Evolutionary conservation across 37 sponge, comb jelly and placozoan genomes (phyloP).

Genomic region (Bolinopsis microptera): DNA sequence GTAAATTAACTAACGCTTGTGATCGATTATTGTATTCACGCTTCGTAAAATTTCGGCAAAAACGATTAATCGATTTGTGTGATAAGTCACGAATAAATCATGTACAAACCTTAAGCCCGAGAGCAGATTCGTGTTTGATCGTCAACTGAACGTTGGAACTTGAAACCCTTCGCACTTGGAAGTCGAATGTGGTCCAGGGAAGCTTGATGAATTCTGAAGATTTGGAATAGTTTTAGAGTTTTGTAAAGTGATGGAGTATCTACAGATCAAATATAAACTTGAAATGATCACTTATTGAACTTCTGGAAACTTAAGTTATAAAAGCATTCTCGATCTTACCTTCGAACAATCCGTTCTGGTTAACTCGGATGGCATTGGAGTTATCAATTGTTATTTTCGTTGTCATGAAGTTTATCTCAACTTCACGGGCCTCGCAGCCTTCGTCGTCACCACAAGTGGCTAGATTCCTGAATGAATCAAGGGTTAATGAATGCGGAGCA

Average conservation of each 20-base stretch:
- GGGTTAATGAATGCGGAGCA: no score
- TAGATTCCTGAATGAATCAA: not conserved
- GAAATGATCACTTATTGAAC: not conserved
- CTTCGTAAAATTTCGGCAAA: no score
- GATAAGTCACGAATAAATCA: no score
- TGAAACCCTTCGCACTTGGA: not conserved
- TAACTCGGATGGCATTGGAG: not conserved
- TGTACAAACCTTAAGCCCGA: not conserved
- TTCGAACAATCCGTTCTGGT: not conserved
- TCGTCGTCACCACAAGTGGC: not conserved
- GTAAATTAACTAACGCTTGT: no score
- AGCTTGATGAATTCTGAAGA: not conserved
- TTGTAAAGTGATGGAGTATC: no score
- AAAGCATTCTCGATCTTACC: not conserved
- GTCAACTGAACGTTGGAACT: not conserved
- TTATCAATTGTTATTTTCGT: not conserved
- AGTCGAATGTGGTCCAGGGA: not conserved
- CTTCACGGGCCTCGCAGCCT: not conserved
- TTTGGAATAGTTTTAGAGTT: no score
- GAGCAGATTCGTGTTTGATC: slow-evolving; percentile 4
- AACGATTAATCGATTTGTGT: no score
- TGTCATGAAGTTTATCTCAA: not conserved
- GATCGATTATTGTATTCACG: no score
- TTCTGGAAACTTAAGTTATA: no score
- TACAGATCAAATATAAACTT: no score